Evolutionary conservation across 2,113 vertebrate species (phyloP), one percentile per base, ranked within the genome.

Genomic region (Toxotes jaculatrix): DNA sequence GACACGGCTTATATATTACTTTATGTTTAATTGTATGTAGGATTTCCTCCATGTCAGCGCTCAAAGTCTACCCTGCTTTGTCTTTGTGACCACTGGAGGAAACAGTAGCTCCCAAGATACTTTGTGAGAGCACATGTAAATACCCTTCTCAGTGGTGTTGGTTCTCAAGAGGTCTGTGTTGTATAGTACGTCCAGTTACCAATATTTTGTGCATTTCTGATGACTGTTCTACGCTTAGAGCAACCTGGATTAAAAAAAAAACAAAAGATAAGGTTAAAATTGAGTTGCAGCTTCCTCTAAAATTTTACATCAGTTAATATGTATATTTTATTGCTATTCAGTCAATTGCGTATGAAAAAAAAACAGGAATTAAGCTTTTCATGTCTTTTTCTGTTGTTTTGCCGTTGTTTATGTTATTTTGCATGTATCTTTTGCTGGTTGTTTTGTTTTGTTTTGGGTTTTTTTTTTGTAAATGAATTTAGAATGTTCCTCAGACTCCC

Each of bases 31-130:
- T 40, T 38, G 16, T 69, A 23, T 3, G 17, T 36, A 23, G 7
- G 3, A 16, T 31, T 74, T 66, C 16, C 21, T 49, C 2, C 21
- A 45, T 5, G 56, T 53, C 21, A 53, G 21, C 16, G 45, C 45
- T 49, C 16, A 13, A n/a, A 53, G 12, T 65, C 27, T 38, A 11
- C 4, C 51, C 12, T 40, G 66, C 14, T 27, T 49, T 72, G 13
- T 12, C 4, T 32, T 19, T 8, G 27, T 27, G 5, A 65, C 66
- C 77, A 77, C 73, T 34, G 86, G 59, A 83, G 63, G 63, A 60
- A 57, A 38, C 27, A 2, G 5, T 19, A 75, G 36, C 27, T 70
- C 59, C 40, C 19, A 34, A 62, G 7, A 62, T 61, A 56, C 12
- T 71, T 45, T 45, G 12, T 49, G 14, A 23, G 7, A 11, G n/a